phyloP scores from a whole-genome alignment of 2,797 vertebrate species.

The Gobio occitaniae region DNA sequence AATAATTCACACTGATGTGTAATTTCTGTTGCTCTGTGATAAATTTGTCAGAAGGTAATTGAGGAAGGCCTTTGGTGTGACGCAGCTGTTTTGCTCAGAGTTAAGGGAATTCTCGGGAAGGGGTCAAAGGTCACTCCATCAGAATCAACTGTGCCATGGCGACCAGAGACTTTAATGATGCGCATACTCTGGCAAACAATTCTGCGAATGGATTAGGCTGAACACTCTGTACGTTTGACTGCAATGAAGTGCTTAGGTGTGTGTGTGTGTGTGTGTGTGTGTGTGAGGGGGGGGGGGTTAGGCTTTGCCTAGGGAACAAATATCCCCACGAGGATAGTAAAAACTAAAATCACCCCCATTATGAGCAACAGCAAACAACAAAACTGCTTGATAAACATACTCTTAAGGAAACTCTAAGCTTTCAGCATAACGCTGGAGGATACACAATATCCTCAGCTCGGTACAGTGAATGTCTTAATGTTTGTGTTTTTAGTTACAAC shows the following conservation, averaged over 20 bases:
- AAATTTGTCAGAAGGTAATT: not conserved
- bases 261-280: not conserved
- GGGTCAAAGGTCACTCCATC: slow-evolving; percentile 68
- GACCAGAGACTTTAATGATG: not conserved
- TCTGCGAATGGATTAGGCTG: not conserved
- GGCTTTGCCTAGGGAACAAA: not conserved
- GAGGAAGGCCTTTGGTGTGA: not conserved
- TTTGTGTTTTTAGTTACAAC: not conserved
- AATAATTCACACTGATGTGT: slow-evolving; percentile 69
- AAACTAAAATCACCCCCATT: slow-evolving; percentile 15
- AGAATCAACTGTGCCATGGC: not conserved
- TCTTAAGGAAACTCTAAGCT: not conserved
- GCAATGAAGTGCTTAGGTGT: not conserved
- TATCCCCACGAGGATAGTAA: slow-evolving; percentile 4
- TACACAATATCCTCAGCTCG: not conserved
- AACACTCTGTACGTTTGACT: not conserved
- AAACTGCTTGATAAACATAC: not conserved
- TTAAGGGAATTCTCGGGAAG: slow-evolving; percentile 39
- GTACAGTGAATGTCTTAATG: not conserved
- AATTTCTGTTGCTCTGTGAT: slow-evolving; percentile 54
- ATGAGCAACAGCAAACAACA: not conserved
- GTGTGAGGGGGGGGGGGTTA: not conserved
- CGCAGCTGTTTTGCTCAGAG: not conserved
- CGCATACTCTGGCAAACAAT: not conserved
- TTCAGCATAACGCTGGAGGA: not conserved